Evolutionary conservation across 2,797 vertebrate species (phyloP), one percentile per base, ranked within the genome.

Genomic region (Bryconaethiops microstoma): DNA sequence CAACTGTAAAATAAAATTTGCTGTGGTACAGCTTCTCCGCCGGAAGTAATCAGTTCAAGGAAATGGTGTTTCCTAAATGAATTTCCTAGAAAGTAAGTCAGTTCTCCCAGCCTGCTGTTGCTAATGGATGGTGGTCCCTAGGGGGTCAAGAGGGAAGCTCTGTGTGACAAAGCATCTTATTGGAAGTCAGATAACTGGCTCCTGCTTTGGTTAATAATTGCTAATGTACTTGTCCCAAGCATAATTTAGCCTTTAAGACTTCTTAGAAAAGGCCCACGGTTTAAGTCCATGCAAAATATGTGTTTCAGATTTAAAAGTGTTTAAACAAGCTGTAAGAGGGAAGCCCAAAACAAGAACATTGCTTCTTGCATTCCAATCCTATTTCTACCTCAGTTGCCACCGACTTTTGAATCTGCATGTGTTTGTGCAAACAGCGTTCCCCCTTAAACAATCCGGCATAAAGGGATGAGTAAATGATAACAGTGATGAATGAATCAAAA

Each of bases 21-120:
- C n/a, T 62, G 74, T 73, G 16, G 42, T 55, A 17, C 29, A 7
- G 48, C 16, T 67, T 83, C 9, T 35, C 75, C 62, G 63, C 69
- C 35, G n/a, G 29, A 70, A 63, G 40, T 77, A 68, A 71, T 57
- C 54, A 50, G 55, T 74, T 80, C 80, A 73, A 68, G 77, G 74
- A 84, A 84, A 80, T 63, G 8, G 12, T 45, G 62, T 65, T 63
- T 21, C 55, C 45, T 65, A 64, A 74, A 70, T 74, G 48, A 82
- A 76, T 80, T 84, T 82, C 77, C 74, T 79, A 67, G 74, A 77
- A 83, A 85, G 69, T 52, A 23, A 81, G 29, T 64, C 54, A 42
- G 73, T 69, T 55, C 42, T 76, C 57, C 14, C 62, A 59, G 29
- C 64, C 12, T 64, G 81, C 76, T 21, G 64, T 69, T 76, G 42